Evolutionary conservation across 2,888 invertebrate species (phyloP).

Genomic region (Agonum fuliginosum): DNA sequence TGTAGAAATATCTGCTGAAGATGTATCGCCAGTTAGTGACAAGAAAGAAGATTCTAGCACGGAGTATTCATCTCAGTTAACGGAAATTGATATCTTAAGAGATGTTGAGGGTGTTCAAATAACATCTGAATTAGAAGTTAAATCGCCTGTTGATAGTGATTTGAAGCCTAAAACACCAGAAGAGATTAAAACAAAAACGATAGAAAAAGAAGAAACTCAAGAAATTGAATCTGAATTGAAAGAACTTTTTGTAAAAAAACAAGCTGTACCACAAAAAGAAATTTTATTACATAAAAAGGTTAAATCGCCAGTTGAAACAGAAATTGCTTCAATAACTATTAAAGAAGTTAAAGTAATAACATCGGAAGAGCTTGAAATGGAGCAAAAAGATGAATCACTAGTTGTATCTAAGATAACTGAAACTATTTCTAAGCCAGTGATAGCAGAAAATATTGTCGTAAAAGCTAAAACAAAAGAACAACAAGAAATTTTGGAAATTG

Average conservation of each 20-base stretch:
- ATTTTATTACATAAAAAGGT: background rate
- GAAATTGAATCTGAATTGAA: too few species aligned
- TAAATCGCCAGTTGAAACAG: background rate
- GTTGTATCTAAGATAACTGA: background rate
- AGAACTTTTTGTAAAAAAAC: background rate
- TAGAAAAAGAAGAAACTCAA: background rate
- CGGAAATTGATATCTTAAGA: slow-evolving; percentile 14
- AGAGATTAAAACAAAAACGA: background rate
- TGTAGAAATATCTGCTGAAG: background rate
- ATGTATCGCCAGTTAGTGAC: slow-evolving; percentile 5
- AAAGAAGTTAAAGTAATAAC: background rate
- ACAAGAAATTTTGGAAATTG: too few species aligned
- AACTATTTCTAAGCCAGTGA: too few species aligned
- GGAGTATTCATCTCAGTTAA: slow-evolving; percentile 6
- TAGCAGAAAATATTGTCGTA: too few species aligned
- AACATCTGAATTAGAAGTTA: background rate
- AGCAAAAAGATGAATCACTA: background rate
- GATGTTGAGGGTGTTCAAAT: background rate
- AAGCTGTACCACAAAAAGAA: background rate
- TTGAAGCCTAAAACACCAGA: background rate
- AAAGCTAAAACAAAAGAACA: too few species aligned
- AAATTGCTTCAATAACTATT: background rate
- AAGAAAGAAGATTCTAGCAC: slow-evolving; percentile 22
- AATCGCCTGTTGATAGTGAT: background rate
- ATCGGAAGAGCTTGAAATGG: background rate